Conservation (phyloP, 2,797 vertebrate genomes). For the Hypotaenidia okinawae region DNA sequence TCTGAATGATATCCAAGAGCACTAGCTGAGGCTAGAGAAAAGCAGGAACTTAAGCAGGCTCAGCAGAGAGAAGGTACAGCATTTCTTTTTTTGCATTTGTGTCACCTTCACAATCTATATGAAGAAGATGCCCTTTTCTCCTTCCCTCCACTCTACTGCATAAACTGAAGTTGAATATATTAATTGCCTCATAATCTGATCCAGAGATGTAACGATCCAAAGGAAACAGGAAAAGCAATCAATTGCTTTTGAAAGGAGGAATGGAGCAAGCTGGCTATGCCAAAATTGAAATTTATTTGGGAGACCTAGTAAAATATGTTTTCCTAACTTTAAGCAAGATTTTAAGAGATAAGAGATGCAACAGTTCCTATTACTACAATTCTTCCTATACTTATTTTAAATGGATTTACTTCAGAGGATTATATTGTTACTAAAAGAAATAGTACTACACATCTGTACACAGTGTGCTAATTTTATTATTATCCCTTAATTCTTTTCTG, state of each 20-base stretch:
- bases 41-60: background rate
- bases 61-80: background rate
- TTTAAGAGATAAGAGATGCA: background rate
- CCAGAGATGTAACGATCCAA: background rate
- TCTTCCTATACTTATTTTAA: background rate
- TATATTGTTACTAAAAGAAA: background rate
- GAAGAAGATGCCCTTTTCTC: background rate
- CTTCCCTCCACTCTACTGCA: background rate
- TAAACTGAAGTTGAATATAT: background rate
- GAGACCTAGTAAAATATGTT: background rate
- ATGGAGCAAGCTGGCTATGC: background rate
- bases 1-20: background rate
- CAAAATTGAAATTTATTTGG: background rate
- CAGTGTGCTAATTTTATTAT: background rate
- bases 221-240: background rate
- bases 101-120: background rate
- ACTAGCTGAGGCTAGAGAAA: background rate
- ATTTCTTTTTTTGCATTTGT: background rate
- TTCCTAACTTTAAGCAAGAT: background rate
- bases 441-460: background rate
- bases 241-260: background rate
- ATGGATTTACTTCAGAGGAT: background rate
- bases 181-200: background rate
- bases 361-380: background rate
- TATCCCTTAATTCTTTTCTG: background rate